Evolutionary conservation across 2,113 vertebrate genomes (phyloP).

Genomic region (Stigmatopora nigra): DNA sequence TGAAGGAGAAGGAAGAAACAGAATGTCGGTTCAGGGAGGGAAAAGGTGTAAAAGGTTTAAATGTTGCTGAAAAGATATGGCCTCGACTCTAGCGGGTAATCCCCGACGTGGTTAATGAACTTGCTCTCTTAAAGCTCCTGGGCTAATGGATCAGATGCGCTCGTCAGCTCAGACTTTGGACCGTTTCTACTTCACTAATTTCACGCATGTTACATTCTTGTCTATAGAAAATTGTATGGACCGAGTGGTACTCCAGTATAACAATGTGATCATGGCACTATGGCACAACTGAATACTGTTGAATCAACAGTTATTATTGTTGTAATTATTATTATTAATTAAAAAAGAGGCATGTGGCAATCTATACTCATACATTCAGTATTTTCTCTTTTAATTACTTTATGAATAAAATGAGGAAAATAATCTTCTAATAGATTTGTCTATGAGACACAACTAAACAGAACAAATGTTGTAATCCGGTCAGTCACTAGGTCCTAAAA

Average conservation of each 20-base stretch:
- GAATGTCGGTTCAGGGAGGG: slow-evolving; percentile 40
- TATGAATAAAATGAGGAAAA: not conserved
- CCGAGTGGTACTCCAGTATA: not conserved
- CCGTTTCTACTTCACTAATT: slow-evolving; percentile 8
- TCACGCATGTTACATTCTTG: not conserved
- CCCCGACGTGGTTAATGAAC: slow-evolving; percentile 70
- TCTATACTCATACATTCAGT: not conserved
- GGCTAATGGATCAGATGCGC: slow-evolving; percentile 35
- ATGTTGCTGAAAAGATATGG: slow-evolving; percentile 49
- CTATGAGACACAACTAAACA: not conserved
- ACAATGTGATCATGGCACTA: not conserved
- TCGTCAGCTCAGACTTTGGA: slow-evolving; percentile 9
- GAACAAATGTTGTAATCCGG: not conserved
- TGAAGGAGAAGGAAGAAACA: slow-evolving; percentile 19
- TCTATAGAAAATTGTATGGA: not conserved
- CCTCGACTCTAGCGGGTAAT: slow-evolving; percentile 53
- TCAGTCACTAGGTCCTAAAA: not conserved
- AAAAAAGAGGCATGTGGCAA: not conserved
- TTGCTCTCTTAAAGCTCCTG: slow-evolving; percentile 56
- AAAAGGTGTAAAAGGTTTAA: slow-evolving; percentile 69
- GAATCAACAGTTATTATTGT: not conserved
- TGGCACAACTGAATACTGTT: not conserved
- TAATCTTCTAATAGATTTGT: not conserved
- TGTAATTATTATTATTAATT: not conserved
- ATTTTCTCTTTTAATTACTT: not conserved